Conservation (phyloP, 2,113 vertebrate species). For the Taurulus bubalis region DNA sequence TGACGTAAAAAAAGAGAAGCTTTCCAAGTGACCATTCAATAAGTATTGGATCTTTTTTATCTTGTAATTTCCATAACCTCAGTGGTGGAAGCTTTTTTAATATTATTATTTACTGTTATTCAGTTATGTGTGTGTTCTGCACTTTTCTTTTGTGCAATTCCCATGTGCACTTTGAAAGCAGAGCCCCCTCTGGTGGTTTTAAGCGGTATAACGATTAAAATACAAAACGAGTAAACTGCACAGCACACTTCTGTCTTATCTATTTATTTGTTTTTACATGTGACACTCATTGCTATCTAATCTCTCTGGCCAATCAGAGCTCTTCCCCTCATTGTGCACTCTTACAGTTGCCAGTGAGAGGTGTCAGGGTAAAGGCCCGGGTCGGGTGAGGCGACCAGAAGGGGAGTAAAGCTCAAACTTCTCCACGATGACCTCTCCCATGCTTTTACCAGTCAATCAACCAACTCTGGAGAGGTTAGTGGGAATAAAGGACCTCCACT, state of each 20-base stretch:
- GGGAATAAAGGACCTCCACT: neutral
- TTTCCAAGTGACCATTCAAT: neutral
- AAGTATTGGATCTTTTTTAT: neutral
- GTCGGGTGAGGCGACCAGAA: conserved; percentile 35
- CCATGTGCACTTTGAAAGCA: neutral
- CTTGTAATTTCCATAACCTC: neutral
- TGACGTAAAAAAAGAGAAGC: neutral
- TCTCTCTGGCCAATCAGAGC: neutral
- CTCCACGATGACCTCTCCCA: neutral
- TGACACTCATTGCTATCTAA: neutral
- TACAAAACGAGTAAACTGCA: neutral
- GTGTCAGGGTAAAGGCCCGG: neutral
- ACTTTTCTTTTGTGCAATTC: neutral
- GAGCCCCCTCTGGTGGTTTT: conserved; percentile 24
- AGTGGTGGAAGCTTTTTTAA: neutral
- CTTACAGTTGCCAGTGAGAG: neutral
- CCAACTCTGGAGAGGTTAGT: neutral
- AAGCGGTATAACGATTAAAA: neutral
- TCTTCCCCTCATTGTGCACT: neutral
- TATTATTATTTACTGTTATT: conserved; percentile 5
- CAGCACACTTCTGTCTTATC: neutral
- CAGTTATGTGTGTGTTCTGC: conserved; percentile 6
- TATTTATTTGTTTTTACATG: neutral
- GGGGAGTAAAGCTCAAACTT: conserved; percentile 1
- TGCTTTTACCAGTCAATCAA: conserved; percentile 7